A percentile compares a stretch with the other conserved stretches of the same genome.
phyloP scores from a whole-genome alignment of 2,888 invertebrate genomes.

The Drosophila monieri region DNA sequence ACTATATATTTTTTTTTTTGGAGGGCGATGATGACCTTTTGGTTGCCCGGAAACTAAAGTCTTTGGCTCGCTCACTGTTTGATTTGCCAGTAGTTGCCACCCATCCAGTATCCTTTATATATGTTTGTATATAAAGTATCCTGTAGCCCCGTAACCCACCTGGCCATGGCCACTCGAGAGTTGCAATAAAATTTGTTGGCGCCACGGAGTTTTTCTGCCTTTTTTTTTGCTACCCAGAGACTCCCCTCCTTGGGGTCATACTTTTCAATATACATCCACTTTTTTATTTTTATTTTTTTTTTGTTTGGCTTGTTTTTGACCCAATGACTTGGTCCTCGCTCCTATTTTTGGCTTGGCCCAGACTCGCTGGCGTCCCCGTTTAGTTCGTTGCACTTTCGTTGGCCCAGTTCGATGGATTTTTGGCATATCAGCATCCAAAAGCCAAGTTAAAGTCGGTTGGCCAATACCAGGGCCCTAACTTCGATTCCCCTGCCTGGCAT shows the following conservation, averaged over 20 bases:
- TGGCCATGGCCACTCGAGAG: slow-evolving; percentile 15
- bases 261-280: neutral
- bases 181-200: slow-evolving; percentile 55
- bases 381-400: slow-evolving; percentile 49
- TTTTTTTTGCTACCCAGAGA: slow-evolving; percentile 4
- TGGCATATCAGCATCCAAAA: slow-evolving; percentile 7
- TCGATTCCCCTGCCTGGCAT: neutral
- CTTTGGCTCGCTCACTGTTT: neutral
- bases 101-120: neutral
- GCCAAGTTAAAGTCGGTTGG: neutral
- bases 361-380: slow-evolving; percentile 60
- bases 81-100: slow-evolving; percentile 15
- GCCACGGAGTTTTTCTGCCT: slow-evolving; percentile 42
- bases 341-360: slow-evolving; percentile 51
- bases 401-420: slow-evolving; percentile 4
- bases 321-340: slow-evolving; percentile 60
- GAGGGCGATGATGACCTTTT: slow-evolving; percentile 10
- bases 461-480: neutral
- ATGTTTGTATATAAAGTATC: neutral
- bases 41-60: slow-evolving; percentile 9
- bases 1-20: neutral
- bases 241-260: neutral
- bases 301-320: slow-evolving; percentile 47
- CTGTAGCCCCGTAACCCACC: neutral
- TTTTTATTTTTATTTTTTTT: slow-evolving; percentile 9